Percentiles rank a stretch among this genome's conserved stretches.
Conservation (phyloP, 2,888 invertebrate genomes). For the Hipparchia sbordonii region DNA sequence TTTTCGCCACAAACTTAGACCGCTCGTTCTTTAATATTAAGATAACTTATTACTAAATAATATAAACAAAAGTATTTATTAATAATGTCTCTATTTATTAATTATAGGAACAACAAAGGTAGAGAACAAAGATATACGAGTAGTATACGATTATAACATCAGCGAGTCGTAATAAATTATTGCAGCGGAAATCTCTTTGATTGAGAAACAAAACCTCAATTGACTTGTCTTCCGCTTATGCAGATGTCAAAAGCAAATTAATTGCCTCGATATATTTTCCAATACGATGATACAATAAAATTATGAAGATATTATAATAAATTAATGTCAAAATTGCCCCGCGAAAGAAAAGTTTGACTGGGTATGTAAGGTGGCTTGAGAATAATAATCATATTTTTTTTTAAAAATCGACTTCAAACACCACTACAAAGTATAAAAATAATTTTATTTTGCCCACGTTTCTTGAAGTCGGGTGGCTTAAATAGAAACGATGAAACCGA, state of each 20-base stretch:
- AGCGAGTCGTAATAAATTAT: conserved; percentile 36
- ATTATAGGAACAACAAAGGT: not conserved
- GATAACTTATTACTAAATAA: too few species aligned
- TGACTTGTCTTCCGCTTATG: conserved; percentile 38
- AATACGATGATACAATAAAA: conserved; percentile 9
- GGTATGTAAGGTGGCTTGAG: not conserved
- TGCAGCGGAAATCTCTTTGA: conserved; percentile 40
- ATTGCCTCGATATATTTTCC: conserved; percentile 27
- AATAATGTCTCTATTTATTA: not conserved
- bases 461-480: too few species aligned
- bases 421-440: too few species aligned
- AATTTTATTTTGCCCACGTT: too few species aligned
- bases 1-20: too few species aligned
- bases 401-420: too few species aligned
- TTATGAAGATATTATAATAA: not conserved
- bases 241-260: conserved; percentile 39
- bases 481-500: too few species aligned
- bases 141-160: conserved; percentile 2
- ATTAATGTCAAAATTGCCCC: not conserved
- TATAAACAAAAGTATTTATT: too few species aligned
- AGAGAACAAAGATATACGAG: not conserved
- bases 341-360: not conserved
- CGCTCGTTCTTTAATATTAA: too few species aligned
- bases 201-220: conserved; percentile 38
- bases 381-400: not conserved